A percentile compares a stretch with the other conserved stretches of the same genome.
These are phyloP conservation scores for Erpetoichthys calabaricus DNA, from an alignment of 2,797 vertebrate genomes.

Conservation along the genomic window DNA sequence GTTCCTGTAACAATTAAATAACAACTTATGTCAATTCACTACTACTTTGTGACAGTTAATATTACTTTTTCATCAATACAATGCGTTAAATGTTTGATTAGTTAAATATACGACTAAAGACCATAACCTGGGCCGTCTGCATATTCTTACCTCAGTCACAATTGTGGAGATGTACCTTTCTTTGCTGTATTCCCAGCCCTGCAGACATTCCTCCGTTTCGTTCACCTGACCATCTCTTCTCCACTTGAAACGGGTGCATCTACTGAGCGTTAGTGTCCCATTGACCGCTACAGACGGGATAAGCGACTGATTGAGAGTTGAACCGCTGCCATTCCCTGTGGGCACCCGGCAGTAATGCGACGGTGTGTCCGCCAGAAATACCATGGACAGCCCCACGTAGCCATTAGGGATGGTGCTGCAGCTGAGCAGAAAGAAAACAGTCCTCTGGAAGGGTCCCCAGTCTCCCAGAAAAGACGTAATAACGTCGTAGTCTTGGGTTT, in stretches of 20 bases:
- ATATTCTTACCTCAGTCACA: slow-evolving; percentile 24
- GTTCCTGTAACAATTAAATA: too few species aligned
- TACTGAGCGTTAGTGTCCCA: slow-evolving; percentile 12
- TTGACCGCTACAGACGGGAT: slow-evolving; percentile 6
- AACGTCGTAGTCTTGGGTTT: slow-evolving; percentile 16
- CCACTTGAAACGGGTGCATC: slow-evolving; percentile 19
- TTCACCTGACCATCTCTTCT: slow-evolving; percentile 4
- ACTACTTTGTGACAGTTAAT: too few species aligned
- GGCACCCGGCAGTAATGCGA: slow-evolving; percentile 21
- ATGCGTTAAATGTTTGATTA: too few species aligned
- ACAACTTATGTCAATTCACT: too few species aligned
- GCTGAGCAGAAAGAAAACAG: slow-evolving; percentile 18
- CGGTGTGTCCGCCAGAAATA: slow-evolving; percentile 29
- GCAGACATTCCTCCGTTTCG: slow-evolving; percentile 20
- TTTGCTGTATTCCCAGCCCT: slow-evolving; percentile 25
- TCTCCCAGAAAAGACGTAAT: slow-evolving; percentile 23
- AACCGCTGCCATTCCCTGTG: not conserved
- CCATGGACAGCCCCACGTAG: slow-evolving; percentile 11
- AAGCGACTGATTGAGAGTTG: slow-evolving; percentile 3
- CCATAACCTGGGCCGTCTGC: too few species aligned
- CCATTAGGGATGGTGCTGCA: slow-evolving; percentile 14
- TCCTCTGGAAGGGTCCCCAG: slow-evolving; percentile 21
- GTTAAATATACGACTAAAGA: too few species aligned
- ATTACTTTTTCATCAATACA: too few species aligned
- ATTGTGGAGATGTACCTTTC: slow-evolving; percentile 23